Evolutionary conservation across 1,140 invertebrate species (phyloP), one percentile per base, ranked within the genome.

Genomic region (Drosophila setifemur): DNA sequence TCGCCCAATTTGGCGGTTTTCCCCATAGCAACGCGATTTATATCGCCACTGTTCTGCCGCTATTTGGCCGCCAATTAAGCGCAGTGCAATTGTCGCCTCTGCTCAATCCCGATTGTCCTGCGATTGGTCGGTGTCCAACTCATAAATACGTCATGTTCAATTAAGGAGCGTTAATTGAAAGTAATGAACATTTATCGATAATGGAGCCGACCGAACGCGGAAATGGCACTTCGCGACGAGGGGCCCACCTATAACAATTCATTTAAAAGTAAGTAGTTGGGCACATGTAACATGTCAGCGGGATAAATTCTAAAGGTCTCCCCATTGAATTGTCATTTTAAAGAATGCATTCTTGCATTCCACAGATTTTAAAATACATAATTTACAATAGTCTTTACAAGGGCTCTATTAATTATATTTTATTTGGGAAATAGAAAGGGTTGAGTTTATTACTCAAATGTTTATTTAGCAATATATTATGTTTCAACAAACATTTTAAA

Each of bases 141-240:
- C 81, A 85, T 85, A 85, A 85, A 85, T 85, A 86, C 81, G 81
- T 79, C 81, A 85, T 85, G 79, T 79, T 79, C 68, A 79, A 85
- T 86, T 85, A 79, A 43, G 31, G 16, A 37, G 48, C 39, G 72
- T 81, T 86, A 86, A 86, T 85, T 85, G 72, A 79, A 79, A 85
- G 44, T 86, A 86, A 85, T 76, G 61, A 72, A 79, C 81, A 68
- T 55, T 72, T 63, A 54, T 54, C 58, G 49, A 29, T 53, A 71
- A 44, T 68, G 52, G 45, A 37, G 42, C 18, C 66, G 52, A 31
- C 31, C 40, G 64, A 28, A 44, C 39, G 44, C 52, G 52, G 43
- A 58, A 58, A 23, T 70, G 66, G 29, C 64, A 70, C 53, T 57
- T 69, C 9, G 37, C 53, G 11, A 39, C 50, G 63, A 69, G 29